These are phyloP conservation scores for Sphaerophoria taeniata DNA, from an alignment of 2,888 invertebrate species.

Conservation along the genomic window DNA sequence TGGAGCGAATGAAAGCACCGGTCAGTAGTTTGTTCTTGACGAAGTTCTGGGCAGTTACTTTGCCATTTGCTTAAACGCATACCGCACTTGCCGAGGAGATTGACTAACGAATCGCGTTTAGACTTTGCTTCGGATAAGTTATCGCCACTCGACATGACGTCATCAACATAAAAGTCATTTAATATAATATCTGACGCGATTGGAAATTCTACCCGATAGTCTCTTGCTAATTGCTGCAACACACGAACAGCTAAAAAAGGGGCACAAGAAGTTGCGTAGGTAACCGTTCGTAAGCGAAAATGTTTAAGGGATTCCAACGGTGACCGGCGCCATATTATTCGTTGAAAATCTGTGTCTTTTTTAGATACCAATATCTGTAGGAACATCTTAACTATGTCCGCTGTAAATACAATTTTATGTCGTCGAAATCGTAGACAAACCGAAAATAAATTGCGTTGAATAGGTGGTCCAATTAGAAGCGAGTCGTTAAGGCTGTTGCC, in stretches of 20 bases:
- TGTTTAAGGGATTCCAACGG: slow-evolving; percentile 13
- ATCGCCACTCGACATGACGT: slow-evolving; percentile 6
- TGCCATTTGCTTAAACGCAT: slow-evolving; percentile 21
- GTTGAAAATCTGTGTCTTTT: not conserved
- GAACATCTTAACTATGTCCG: slow-evolving; percentile 33
- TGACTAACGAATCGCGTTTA: not conserved
- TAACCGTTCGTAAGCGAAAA: slow-evolving; percentile 16
- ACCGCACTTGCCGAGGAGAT: slow-evolving; percentile 25
- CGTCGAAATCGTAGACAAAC: not conserved
- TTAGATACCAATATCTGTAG: slow-evolving; percentile 38
- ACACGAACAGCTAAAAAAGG: too few species aligned
- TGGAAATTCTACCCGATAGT: too few species aligned
- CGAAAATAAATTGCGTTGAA: slow-evolving; percentile 20
- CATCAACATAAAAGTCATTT: not conserved
- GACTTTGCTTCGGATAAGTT: slow-evolving; percentile 1
- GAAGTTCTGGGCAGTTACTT: too few species aligned
- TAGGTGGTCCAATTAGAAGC: slow-evolving; percentile 27
- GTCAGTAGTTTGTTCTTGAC: slow-evolving; percentile 21
- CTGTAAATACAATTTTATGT: slow-evolving; percentile 16
- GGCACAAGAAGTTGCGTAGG: too few species aligned
- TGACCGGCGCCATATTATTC: slow-evolving; percentile 22
- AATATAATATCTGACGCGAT: not conserved
- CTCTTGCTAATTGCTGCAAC: too few species aligned
- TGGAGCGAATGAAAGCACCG: too few species aligned
- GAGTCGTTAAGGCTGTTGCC: not conserved